Conservation (phyloP, 1,140 invertebrate genomes). For the Halesus radiatus region DNA sequence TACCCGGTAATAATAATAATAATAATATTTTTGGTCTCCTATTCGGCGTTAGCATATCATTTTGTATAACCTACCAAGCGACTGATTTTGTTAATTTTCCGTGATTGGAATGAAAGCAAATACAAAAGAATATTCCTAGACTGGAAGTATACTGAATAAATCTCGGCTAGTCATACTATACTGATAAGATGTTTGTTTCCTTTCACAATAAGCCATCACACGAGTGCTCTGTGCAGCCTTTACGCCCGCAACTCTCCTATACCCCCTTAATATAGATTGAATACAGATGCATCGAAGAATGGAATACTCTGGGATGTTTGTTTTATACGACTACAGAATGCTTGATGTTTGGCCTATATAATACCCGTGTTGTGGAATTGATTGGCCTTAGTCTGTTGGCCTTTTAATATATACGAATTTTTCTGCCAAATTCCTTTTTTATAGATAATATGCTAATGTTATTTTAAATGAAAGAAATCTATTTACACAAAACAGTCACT, state of each 20-base stretch:
- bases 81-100: conserved; percentile 14
- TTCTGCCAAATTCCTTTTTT: conserved; percentile 55
- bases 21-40: neutral
- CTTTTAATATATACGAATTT: conserved; percentile 58
- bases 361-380: conserved; percentile 54
- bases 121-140: conserved; percentile 2
- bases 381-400: conserved; percentile 58
- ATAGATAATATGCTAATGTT: conserved; percentile 53
- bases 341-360: conserved; percentile 51
- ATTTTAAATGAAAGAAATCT: conserved; percentile 54
- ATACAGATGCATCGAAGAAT: conserved; percentile 20
- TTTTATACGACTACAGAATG: conserved; percentile 9
- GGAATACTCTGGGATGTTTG: conserved; percentile 31
- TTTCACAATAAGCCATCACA: too few species aligned
- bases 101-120: neutral
- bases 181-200: neutral
- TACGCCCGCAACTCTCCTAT: too few species aligned
- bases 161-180: conserved; percentile 15
- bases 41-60: neutral
- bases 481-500: conserved; percentile 57
- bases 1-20: neutral
- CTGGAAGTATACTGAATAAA: neutral
- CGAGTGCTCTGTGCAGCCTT: too few species aligned
- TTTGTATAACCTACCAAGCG: neutral
- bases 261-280: too few species aligned